phyloP scores from a whole-genome alignment of 1,140 invertebrate genomes.

The Heliconius nattereri region DNA sequence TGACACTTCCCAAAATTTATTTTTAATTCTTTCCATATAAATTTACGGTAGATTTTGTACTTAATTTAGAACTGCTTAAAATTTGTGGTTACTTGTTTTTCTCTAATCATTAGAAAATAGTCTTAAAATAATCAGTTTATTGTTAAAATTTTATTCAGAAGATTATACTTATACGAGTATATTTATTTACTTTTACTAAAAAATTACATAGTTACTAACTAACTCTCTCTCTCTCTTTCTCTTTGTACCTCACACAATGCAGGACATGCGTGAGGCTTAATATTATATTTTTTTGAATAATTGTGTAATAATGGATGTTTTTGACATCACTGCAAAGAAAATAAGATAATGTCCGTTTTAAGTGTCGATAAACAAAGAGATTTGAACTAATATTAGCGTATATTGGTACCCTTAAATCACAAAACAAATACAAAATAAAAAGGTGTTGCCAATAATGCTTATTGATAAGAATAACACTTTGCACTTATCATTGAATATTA shows the following conservation, averaged over 20 bases:
- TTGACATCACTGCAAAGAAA: too few relatives aligned
- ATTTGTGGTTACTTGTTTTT: neutral
- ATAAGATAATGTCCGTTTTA: too few relatives aligned
- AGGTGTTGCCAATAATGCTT: neutral
- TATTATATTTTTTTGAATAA: too few relatives aligned
- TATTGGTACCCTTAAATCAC: neutral
- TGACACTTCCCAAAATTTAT: too few relatives aligned
- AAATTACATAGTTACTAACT: too few relatives aligned
- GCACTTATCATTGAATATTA: neutral
- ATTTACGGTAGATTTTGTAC: neutral
- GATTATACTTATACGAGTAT: too few relatives aligned
- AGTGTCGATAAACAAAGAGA: neutral
- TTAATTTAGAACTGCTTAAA: neutral
- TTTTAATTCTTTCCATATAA: too few relatives aligned
- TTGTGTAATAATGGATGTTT: too few relatives aligned
- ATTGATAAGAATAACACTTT: conserved; percentile 9
- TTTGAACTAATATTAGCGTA: neutral
- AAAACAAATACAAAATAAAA: neutral
- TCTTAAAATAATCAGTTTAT: neutral
- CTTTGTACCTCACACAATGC: too few relatives aligned
- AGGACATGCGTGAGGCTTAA: too few relatives aligned
- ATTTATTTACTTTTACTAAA: too few relatives aligned
- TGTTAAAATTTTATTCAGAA: neutral
- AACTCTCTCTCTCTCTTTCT: too few relatives aligned
- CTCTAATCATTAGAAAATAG: neutral